Percentiles rank a stretch among this genome's conserved stretches.
phyloP scores from a whole-genome alignment of 30 jellyfish, hydroid and myxozoan genomes.

The Chironex yamaguchii region DNA sequence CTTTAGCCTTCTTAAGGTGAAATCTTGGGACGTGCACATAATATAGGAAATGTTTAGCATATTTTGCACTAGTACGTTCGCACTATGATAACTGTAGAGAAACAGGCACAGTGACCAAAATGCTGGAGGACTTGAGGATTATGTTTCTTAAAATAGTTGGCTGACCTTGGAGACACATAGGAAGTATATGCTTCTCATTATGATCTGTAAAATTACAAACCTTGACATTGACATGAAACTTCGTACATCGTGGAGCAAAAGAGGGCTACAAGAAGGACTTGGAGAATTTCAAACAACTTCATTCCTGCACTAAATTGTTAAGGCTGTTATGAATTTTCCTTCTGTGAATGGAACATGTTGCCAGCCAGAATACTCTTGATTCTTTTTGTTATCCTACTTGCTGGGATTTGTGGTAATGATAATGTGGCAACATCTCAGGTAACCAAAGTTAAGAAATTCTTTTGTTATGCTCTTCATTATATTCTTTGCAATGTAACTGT shows the following conservation, averaged over 20 bases:
- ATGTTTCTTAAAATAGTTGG: too few species aligned
- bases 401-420: constrained; percentile 33
- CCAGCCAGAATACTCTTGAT: constrained; percentile 57
- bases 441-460: too few species aligned
- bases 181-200: constrained; percentile 21
- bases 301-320: constrained; percentile 43
- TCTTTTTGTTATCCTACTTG: constrained; percentile 2
- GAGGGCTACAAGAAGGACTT: constrained; percentile 68
- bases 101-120: constrained; percentile 63
- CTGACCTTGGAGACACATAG: constrained; percentile 67
- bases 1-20: constrained; percentile 52
- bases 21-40: constrained; percentile 79
- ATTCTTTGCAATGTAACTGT: too few species aligned
- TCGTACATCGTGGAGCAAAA: constrained; percentile 47
- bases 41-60: constrained; percentile 72
- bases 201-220: constrained; percentile 53
- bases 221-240: constrained; percentile 56
- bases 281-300: constrained; percentile 51
- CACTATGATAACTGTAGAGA: constrained; percentile 64
- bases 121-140: constrained; percentile 67
- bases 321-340: constrained; percentile 65
- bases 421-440: too few species aligned
- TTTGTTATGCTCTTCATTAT: too few species aligned
- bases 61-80: constrained; percentile 72
- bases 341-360: constrained; percentile 64